Evolutionary conservation across 2,797 vertebrate species (phyloP).

Genomic region (Lycodopsis pacificus): DNA sequence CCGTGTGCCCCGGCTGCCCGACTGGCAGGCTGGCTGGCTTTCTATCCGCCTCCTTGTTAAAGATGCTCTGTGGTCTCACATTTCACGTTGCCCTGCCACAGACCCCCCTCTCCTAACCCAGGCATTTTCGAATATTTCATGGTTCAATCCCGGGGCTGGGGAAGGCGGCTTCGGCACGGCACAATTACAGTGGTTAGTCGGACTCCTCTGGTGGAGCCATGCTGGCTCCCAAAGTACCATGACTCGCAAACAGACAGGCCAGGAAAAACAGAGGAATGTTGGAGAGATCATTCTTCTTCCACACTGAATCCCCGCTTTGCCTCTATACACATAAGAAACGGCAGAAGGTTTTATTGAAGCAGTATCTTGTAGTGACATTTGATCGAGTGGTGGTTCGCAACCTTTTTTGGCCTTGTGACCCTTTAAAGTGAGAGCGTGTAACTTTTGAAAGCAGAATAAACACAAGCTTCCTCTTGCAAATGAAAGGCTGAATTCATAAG

Average conservation of each 20-base stretch:
- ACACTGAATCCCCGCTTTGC: constrained; percentile 33
- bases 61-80: constrained; percentile 74
- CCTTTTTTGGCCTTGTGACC: constrained; percentile 13
- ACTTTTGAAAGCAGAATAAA: constrained; percentile 7
- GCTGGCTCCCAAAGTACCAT: constrained; percentile 76
- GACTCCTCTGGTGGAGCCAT: constrained; percentile 75
- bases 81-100: constrained; percentile 75
- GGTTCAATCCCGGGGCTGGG: constrained; percentile 79
- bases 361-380: constrained; percentile 26
- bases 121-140: constrained; percentile 81
- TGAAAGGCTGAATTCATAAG: constrained; percentile 19
- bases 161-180: constrained; percentile 71
- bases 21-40: constrained; percentile 48
- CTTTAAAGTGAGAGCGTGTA: constrained; percentile 1
- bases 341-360: constrained; percentile 54
- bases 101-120: constrained; percentile 76
- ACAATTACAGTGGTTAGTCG: constrained; percentile 84
- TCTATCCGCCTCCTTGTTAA: constrained; percentile 75
- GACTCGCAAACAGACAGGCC: constrained; percentile 71
- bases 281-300: constrained; percentile 60
- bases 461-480: constrained; percentile 16
- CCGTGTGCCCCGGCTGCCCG: constrained; percentile 59
- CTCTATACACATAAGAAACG: constrained; percentile 25
- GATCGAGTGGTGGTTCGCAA: constrained; percentile 35
- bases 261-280: constrained; percentile 78